Evolutionary conservation across 2,888 invertebrate species (phyloP), one percentile per base, ranked within the genome.

Genomic region (Tortricodes alternella): DNA sequence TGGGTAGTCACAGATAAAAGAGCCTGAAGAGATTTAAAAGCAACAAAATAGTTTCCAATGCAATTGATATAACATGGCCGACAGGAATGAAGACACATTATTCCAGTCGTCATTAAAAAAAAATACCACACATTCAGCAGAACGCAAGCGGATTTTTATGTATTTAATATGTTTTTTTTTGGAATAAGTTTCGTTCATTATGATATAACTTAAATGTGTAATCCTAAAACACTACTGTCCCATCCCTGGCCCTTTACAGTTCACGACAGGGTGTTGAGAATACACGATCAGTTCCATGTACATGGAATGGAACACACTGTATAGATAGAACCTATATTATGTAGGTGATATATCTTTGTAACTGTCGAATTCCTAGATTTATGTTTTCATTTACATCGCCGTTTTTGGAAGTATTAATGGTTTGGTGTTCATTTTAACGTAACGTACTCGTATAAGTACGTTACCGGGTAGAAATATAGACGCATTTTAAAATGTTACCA

Each of bases 281-380:
- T 78, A 76, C 74, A 29, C 79, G 85, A 87, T 86, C 87, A 87
- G 84, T 86, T 73, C 66, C 62, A 64, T 67, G 65, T 64, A 16
- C 74, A 63, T 64, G 64, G 59, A 67, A 68, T 69, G 65, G 63
- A 64, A 56, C 58, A 61, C 61, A 68, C n/a, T 44, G 15, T 35
- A 39, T 44, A 3, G 24, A 16, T n/a, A n/a, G n/a, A n/a, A n/a
- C 5, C 65, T 61, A 68, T 61, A 67, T 52, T 29, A 32, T 39
- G 24, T 38, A 68, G 59, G 66, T 71, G 68, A 60, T 71, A 66
- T 60, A 60, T 68, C 60, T 64, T 19, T 55, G 61, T 60, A 65
- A 41, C 46, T 53, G 46, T 62, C 50, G 46, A 23, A 38, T 58
- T 6, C 16, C 34, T 24, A 34, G 53, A 55, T 55, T 56, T 56